phyloP scores from a whole-genome alignment of 1,140 invertebrate genomes.

The Bombyx mori region ASM3026992v2 NC_085116.1:11490501-11491000 shows the following conservation, averaged over 20 bases:
- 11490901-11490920: neutral
- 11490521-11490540: conserved; percentile 68
- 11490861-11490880: conserved; percentile 25
- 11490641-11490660: conserved; percentile 64
- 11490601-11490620: conserved; percentile 72
- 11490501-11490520: conserved; percentile 59
- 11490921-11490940: neutral
- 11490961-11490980: neutral
- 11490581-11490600: conserved; percentile 69
- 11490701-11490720: conserved; percentile 70
- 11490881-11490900: conserved; percentile 12
- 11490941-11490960: conserved; percentile 12
- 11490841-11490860: conserved; percentile 57
- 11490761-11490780: conserved; percentile 60
- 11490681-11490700: conserved; percentile 72
- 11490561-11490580: conserved; percentile 72
- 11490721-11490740: conserved; percentile 72
- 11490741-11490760: conserved; percentile 64
- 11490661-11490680: conserved; percentile 65
- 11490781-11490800: conserved; percentile 64
- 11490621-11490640: conserved; percentile 69
- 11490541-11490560: conserved; percentile 68
- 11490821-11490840: conserved; percentile 65
- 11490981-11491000: neutral
- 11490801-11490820: conserved; percentile 68